These are phyloP conservation scores for Diaprepes abbreviatus DNA, from an alignment of 2,888 invertebrate genomes.

Conservation along the genomic window DNA sequence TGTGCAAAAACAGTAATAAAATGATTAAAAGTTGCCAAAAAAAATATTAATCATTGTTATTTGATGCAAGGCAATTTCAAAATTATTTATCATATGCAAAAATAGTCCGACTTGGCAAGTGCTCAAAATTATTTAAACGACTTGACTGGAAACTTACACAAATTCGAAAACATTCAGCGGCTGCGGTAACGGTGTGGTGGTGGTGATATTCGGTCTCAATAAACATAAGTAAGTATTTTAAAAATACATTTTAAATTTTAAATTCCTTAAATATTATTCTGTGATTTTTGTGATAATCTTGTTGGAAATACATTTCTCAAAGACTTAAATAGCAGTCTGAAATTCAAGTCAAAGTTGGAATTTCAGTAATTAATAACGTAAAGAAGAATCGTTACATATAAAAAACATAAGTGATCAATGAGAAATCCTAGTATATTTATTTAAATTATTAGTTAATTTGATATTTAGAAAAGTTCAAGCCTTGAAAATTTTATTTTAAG, in stretches of 20 bases:
- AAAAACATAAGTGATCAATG: too few relatives aligned
- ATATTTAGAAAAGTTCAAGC: too few relatives aligned
- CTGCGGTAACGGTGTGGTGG: constrained; percentile 33
- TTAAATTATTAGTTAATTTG: too few relatives aligned
- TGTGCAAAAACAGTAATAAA: neutral
- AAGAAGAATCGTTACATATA: too few relatives aligned
- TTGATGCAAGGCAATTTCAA: neutral
- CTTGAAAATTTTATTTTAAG: too few relatives aligned
- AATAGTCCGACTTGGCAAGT: constrained; percentile 27
- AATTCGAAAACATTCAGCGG: constrained; percentile 35
- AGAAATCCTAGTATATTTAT: too few relatives aligned
- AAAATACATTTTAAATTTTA: neutral
- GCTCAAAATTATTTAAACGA: constrained; percentile 19
- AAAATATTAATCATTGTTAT: constrained; percentile 12
- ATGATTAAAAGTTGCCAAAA: neutral
- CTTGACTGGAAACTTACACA: constrained; percentile 24
- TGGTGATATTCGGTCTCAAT: constrained; percentile 9
- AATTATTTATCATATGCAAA: constrained; percentile 8
- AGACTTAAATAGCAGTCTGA: too few relatives aligned
- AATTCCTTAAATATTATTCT: too few relatives aligned
- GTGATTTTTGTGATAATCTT: too few relatives aligned
- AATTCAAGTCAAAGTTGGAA: too few relatives aligned
- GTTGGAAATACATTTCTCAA: too few relatives aligned
- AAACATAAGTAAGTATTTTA: constrained; percentile 28
- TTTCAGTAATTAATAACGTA: too few relatives aligned